Evolutionary conservation across 1,140 invertebrate species (phyloP), one percentile per base, ranked within the genome.

Genomic region (Holotrichia oblita): DNA sequence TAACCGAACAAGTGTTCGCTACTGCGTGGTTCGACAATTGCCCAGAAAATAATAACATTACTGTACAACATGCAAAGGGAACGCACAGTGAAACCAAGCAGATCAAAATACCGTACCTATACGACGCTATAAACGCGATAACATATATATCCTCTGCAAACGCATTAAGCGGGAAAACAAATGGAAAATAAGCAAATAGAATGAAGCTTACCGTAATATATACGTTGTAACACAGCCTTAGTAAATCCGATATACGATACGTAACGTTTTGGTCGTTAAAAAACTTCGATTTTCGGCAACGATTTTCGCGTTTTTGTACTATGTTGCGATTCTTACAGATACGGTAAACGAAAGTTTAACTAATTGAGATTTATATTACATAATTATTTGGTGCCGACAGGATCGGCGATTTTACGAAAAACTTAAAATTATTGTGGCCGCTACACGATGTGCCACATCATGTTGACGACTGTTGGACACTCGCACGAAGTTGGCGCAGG

Each of bases 361-460:
- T 81, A 83, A 81, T 81, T 83, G 83, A 83, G 79, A 80, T 84
- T 83, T 84, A 83, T 83, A 84, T 85, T 85, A 85, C 83, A 85
- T 85, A 85, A 85, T 83, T 84, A 83, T 82, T 83, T 81, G 42
- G 77, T 79, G 83, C 83, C 83, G 83, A 85, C 82, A 81, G 79
- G 55, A 81, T 83, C 83, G 83, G 82, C 83, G 82, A 79, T 79
- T 82, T 83, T 84, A 84, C 82, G 83, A 85, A 81, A 79, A 85
- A 85, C 83, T 84, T 83, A 84, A 85, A 84, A 84, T 82, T 84
- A 83, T 81, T 80, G 81, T 83, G 81, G 81, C 81, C 82, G 79
- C 78, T 77, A 77, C 55, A 81, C 84, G 85, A 85, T 85, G 81
- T 87, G 86, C 86, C 86, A 87, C 86, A 87, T 87, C 85, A 87